Evolutionary conservation across 1,140 invertebrate genomes (phyloP).

Genomic region (Scaptomyza graminum): DNA sequence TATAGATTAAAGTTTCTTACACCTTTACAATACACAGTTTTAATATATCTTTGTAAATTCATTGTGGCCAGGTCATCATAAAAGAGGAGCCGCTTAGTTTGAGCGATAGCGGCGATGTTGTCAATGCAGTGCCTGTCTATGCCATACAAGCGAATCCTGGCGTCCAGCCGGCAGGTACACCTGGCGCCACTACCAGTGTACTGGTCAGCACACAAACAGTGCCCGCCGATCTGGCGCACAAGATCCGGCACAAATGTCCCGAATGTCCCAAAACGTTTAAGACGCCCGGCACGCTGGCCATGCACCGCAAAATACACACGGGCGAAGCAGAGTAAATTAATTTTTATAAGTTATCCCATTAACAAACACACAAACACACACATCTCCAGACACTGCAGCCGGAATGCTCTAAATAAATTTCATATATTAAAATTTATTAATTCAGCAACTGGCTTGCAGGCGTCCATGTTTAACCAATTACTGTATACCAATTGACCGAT

Average conservation of each 20-base stretch:
- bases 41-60: neutral
- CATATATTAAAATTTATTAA: no score
- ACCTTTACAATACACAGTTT: no score
- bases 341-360: constrained; percentile 25
- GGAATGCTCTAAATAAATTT: neutral
- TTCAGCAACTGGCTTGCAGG: neutral
- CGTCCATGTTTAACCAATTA: constrained; percentile 4
- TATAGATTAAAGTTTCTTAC: no score
- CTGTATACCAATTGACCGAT: constrained; percentile 47
- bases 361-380: neutral
- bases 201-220: constrained; percentile 75
- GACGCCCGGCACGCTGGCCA: constrained; percentile 78
- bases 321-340: constrained; percentile 84
- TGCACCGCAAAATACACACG: constrained; percentile 82
- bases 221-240: constrained; percentile 65
- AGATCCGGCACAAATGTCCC: constrained; percentile 82
- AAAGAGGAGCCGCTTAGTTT: constrained; percentile 76
- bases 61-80: constrained; percentile 69
- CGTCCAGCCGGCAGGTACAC: constrained; percentile 27
- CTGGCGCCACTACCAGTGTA: constrained; percentile 61
- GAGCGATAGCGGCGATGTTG: constrained; percentile 69
- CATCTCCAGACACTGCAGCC: constrained; percentile 4
- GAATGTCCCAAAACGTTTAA: constrained; percentile 82
- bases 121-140: constrained; percentile 77
- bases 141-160: constrained; percentile 78